Conservation (phyloP, 1,140 invertebrate genomes). For the Lucilia cuprina region DNA sequence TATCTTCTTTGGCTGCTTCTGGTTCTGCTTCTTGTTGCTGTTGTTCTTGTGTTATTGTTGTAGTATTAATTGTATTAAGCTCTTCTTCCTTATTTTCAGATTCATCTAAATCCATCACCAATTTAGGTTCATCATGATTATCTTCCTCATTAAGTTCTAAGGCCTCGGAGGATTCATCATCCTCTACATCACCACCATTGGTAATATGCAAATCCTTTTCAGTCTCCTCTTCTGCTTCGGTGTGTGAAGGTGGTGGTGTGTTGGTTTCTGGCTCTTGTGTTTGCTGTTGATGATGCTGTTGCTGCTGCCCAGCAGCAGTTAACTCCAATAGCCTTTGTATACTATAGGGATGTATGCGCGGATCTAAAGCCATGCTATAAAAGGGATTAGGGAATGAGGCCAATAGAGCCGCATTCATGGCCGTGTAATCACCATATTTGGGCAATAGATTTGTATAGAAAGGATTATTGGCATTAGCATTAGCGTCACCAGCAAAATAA, state of each 20-base stretch:
- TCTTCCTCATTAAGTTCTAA: constrained; percentile 66
- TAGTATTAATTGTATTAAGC: not conserved
- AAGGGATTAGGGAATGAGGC: constrained; percentile 62
- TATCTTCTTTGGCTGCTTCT: not conserved
- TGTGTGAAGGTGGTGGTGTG: constrained; percentile 10
- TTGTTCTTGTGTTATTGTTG: not conserved
- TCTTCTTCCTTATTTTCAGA: not conserved
- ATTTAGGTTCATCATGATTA: constrained; percentile 66
- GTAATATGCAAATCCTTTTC: constrained; percentile 19
- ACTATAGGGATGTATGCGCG: constrained; percentile 55
- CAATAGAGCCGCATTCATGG: constrained; percentile 69
- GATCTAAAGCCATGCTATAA: constrained; percentile 54
- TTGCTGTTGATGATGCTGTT: constrained; percentile 41
- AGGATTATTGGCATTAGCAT: constrained; percentile 30
- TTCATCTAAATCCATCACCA: constrained; percentile 72
- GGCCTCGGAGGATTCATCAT: constrained; percentile 64
- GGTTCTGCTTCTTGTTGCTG: not conserved
- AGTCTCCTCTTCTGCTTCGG: constrained; percentile 33
- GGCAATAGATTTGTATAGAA: constrained; percentile 46
- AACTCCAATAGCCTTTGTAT: constrained; percentile 57
- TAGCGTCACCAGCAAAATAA: constrained; percentile 54
- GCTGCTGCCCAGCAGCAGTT: constrained; percentile 54
- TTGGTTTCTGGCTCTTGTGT: constrained; percentile 1
- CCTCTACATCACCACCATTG: constrained; percentile 17
- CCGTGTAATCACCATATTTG: constrained; percentile 66